Conservation (phyloP, 2,888 invertebrate species). For the Nebria salina region DNA sequence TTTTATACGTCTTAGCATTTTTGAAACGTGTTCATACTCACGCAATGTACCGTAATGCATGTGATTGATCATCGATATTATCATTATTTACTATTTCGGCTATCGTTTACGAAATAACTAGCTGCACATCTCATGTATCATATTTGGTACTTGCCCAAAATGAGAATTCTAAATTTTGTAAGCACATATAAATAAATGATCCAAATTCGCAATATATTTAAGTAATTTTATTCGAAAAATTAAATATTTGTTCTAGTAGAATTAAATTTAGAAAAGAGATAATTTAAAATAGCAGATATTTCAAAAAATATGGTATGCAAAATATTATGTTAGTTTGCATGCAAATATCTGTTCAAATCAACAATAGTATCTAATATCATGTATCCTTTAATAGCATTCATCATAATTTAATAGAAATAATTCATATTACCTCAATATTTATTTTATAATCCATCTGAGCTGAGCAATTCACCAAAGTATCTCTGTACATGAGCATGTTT, state of each 20-base stretch:
- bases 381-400: too few relatives aligned
- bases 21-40: neutral
- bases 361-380: too few relatives aligned
- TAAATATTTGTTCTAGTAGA: too few relatives aligned
- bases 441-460: neutral
- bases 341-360: too few relatives aligned
- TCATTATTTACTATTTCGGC: neutral
- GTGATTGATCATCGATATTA: neutral
- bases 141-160: neutral
- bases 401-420: neutral
- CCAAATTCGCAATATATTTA: too few relatives aligned
- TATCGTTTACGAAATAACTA: neutral
- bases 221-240: too few relatives aligned
- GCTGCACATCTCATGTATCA: neutral
- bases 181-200: neutral
- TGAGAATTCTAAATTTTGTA: neutral
- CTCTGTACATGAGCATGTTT: constrained; percentile 2
- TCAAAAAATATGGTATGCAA: too few relatives aligned
- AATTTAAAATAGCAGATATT: too few relatives aligned
- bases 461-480: neutral
- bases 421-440: neutral
- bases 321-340: too few relatives aligned
- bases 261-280: too few relatives aligned
- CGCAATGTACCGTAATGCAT: neutral
- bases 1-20: constrained; percentile 19